Evolutionary conservation across 2,113 vertebrate genomes (phyloP), one percentile per base, ranked within the genome.

Genomic region (Dasyurus viverrinus): DNA sequence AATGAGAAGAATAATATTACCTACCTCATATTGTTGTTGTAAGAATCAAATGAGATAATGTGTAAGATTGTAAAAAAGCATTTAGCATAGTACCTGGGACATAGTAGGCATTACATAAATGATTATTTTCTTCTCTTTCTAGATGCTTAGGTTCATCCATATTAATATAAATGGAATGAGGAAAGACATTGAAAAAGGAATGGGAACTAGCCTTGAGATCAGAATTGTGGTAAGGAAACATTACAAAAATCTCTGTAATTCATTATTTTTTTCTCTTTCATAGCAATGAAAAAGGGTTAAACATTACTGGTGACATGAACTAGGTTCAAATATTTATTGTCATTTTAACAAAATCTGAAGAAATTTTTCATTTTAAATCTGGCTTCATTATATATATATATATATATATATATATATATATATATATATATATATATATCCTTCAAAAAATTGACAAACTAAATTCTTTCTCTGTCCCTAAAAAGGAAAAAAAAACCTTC

Each of bases 301-400:
- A 42, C 3, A 3, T 84, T 2, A 42, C 16, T 42, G n/a, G 7
- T 84, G 36, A 42, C 42, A n/a, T 84, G 68, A 42, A 84, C 5
- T 42, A 42, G 16, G 0, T 84, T 42, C 16, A 84, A 84, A 42
- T 42, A 84, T 84, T 3, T 42, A 84, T 42, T 84, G 16, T 84
- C 5, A 42, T 42, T 22, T 36, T 42, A 12, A 95, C 92, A 8
- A 93, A 94, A 91, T 48, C 60, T 54, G 6, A 95, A 91, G 42
- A 92, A 94, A 84, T 57, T 91, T 84, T 55, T 93, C 54, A 96
- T 90, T n/a, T 91, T 68, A 95, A 90, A 48, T 50, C 42, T 95
- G 55, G 92, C 93, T 93, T 54, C 53, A 96, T 9, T 84, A 8
- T 22, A 89, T 57, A 57, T 30, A 89, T 57, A 57, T 30, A 47